A percentile compares a stretch with the other conserved stretches of the same genome.
These are phyloP conservation scores for Cyanoramphus novaezelandiae DNA, from an alignment of 2,113 vertebrate species.

Conservation along the genomic window DNA sequence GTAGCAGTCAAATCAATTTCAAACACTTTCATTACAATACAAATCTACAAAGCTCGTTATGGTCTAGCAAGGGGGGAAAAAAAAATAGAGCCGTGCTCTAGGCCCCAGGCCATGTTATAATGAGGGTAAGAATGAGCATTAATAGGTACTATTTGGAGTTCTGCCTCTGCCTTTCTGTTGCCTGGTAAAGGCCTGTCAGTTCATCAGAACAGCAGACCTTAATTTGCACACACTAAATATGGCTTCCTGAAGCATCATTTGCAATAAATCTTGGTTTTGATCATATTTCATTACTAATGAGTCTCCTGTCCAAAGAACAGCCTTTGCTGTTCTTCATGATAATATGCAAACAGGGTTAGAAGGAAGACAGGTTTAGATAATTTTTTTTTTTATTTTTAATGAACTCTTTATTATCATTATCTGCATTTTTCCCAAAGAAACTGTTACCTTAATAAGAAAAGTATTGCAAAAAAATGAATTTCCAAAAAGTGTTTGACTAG, in stretches of 20 bases:
- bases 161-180: not conserved
- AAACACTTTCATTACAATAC: conserved; percentile 71
- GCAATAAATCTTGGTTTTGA: conserved; percentile 5
- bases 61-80: not conserved
- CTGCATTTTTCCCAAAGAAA: not conserved
- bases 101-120: conserved; percentile 74
- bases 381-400: not conserved
- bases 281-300: conserved; percentile 4
- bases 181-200: not conserved
- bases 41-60: conserved; percentile 71
- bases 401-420: not conserved
- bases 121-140: conserved; percentile 35
- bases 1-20: conserved; percentile 71
- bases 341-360: not conserved
- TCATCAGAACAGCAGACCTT: conserved; percentile 22
- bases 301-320: not conserved
- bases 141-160: not conserved
- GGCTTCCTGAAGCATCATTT: conserved; percentile 32
- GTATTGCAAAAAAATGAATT: not conserved
- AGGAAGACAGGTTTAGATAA: not conserved
- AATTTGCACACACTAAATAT: conserved; percentile 33
- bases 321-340: not conserved
- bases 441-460: not conserved
- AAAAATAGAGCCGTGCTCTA: conserved; percentile 22
- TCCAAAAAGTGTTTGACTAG: not conserved